Evolutionary conservation across 2,797 vertebrate species (phyloP), one percentile per base, ranked within the genome.

Genomic region (Xyrichtys novacula): DNA sequence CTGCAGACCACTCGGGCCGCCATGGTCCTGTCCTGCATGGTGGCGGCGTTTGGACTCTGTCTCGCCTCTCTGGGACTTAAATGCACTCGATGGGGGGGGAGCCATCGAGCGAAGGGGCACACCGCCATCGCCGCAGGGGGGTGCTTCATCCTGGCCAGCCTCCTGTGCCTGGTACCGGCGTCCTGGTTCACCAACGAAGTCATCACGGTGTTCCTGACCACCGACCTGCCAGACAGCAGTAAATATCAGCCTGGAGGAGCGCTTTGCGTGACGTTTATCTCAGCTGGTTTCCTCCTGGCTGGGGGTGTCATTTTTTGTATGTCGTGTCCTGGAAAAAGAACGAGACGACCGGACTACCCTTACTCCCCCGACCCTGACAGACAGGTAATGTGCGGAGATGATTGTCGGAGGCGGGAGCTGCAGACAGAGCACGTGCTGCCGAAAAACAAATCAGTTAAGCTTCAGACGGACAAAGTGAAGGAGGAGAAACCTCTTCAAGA

Each of bases 141-240:
- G 34, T 98, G 95, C 87, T 94, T 98, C 74, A 14, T 96, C 78
- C 85, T 94, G 11, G 94, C 97, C 7, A 95, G 95, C 59, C 40
- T 95, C 34, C 93, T 93, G 28, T 94, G 91, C 68, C 86, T 98
- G 25, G 90, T 95, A 38, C 95, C 97, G 0, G 95, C 96, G 0
- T 95, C 95, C 71, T 97, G 96, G 96, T 98, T 96, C 88, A 96
- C 95, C 0, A 94, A 92, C 57, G 96, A 97, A 78, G 96, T 96
- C 53, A 91, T 98, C 81, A 87, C 91, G 0, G 86, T 81, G 71
- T 98, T 97, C 74, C 75, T 96, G 89, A 95, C 96, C 78, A 84
- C 93, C 22, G 92, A 91, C 4, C 77, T 96, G 65, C 95, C 97
- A 0, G 95, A 96, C 58, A 95, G 93, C 92, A 94, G 90, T 53